These are phyloP conservation scores for Ceyx cyanopectus DNA, from an alignment of 2,113 vertebrate species.

Conservation along the genomic window DNA sequence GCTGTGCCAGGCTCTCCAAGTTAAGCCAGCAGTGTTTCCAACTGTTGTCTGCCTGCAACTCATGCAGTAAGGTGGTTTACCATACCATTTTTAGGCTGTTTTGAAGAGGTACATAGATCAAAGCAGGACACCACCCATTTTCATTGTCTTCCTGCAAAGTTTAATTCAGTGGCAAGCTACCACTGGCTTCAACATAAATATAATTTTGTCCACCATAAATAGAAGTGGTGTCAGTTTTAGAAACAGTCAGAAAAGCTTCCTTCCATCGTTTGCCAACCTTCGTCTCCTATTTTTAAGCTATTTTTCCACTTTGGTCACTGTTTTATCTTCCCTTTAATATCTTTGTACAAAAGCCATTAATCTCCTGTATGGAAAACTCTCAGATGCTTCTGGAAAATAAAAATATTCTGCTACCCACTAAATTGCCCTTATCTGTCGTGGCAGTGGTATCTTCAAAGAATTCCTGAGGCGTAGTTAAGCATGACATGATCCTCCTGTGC, in stretches of 20 bases:
- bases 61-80: not conserved
- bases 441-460: conserved; percentile 70
- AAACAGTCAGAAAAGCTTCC: conserved; percentile 41
- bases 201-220: not conserved
- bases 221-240: conserved; percentile 24
- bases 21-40: not conserved
- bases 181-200: not conserved
- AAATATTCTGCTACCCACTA: conserved; percentile 69
- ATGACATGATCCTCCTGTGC: conserved; percentile 44
- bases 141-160: not conserved
- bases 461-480: conserved; percentile 58
- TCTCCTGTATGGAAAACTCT: conserved; percentile 49
- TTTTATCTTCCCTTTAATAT: conserved; percentile 59
- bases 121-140: not conserved
- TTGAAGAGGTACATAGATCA: not conserved
- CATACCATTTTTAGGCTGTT: not conserved
- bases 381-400: conserved; percentile 65
- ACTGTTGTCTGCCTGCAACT: not conserved
- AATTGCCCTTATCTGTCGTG: conserved; percentile 67
- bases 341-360: conserved; percentile 54
- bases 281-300: conserved; percentile 24
- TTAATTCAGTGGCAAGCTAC: not conserved
- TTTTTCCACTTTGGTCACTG: conserved; percentile 45
- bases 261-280: conserved; percentile 40
- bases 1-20: not conserved